Conservation (phyloP, 2,113 vertebrate species). For the Prolemur simus region DNA sequence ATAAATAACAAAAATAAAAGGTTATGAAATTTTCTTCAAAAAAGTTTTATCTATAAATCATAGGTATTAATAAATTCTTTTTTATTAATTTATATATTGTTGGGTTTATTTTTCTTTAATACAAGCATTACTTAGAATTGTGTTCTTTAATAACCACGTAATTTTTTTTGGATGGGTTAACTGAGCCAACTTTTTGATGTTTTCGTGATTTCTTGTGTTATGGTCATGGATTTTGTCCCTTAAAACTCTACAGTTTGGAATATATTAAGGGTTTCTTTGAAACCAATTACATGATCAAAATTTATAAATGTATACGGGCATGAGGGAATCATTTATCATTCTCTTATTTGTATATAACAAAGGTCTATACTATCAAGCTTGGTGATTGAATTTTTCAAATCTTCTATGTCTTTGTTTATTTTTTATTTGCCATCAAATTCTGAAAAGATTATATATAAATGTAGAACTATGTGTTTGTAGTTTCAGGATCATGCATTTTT, state of each 20-base stretch:
- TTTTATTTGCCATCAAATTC: not conserved
- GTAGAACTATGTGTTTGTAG: not conserved
- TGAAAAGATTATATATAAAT: not conserved
- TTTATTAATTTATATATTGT: not conserved
- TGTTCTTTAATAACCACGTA: not conserved
- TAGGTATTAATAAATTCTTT: not conserved
- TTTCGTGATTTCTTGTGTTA: not conserved
- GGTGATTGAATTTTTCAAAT: not conserved
- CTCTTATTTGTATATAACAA: not conserved
- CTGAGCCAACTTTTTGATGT: not conserved
- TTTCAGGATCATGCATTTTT: not conserved
- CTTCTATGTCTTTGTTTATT: not conserved
- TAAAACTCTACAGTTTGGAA: not conserved
- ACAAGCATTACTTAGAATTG: not conserved
- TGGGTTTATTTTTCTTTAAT: not conserved
- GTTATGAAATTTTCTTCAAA: not conserved
- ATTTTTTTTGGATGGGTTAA: not conserved
- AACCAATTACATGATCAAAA: not conserved
- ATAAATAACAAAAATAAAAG: not conserved
- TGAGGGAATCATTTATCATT: not conserved
- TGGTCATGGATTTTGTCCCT: not conserved
- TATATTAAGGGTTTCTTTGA: not conserved
- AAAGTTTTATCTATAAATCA: not conserved
- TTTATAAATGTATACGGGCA: not conserved
- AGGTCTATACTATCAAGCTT: not conserved